These are phyloP conservation scores for Caenorhabditis virilis DNA, from an alignment of 2,888 invertebrate species.

Conservation along the genomic window DNA sequence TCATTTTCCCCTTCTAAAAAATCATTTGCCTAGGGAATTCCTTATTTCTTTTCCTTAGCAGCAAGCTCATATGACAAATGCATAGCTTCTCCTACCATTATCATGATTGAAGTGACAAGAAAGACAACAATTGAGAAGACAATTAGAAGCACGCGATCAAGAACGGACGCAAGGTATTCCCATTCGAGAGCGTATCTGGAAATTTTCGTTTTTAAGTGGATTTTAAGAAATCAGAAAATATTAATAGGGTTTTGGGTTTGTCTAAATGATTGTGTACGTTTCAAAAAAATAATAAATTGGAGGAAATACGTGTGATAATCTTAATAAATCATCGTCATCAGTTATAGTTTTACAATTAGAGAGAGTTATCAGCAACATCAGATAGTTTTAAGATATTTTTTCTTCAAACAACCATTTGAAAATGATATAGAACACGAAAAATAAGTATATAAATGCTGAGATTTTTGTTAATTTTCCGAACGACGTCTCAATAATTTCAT, in stretches of 20 bases:
- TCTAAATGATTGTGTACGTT: constrained; percentile 2
- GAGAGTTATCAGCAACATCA: too few relatives aligned
- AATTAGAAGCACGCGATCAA: constrained; percentile 60
- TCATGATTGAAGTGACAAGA: constrained; percentile 65
- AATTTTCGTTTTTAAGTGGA: background rate
- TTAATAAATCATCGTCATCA: too few relatives aligned
- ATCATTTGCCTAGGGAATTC: too few relatives aligned
- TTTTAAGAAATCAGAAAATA: constrained; percentile 3
- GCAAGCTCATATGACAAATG: constrained; percentile 59
- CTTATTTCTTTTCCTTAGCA: background rate
- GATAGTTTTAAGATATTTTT: too few relatives aligned
- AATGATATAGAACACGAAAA: too few relatives aligned
- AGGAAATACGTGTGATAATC: too few relatives aligned
- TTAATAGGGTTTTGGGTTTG: background rate
- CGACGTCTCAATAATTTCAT: too few relatives aligned
- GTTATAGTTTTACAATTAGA: too few relatives aligned
- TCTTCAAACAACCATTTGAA: too few relatives aligned
- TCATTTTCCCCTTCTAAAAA: too few relatives aligned
- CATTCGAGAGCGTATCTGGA: constrained; percentile 63
- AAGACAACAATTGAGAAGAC: constrained; percentile 62
- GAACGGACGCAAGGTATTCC: constrained; percentile 62
- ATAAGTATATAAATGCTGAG: too few relatives aligned
- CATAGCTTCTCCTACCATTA: constrained; percentile 66
- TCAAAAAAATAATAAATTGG: constrained; percentile 4
- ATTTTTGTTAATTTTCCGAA: too few relatives aligned